phyloP scores from a whole-genome alignment of 2,113 vertebrate genomes.

The Aptenodytes patagonicus region DNA sequence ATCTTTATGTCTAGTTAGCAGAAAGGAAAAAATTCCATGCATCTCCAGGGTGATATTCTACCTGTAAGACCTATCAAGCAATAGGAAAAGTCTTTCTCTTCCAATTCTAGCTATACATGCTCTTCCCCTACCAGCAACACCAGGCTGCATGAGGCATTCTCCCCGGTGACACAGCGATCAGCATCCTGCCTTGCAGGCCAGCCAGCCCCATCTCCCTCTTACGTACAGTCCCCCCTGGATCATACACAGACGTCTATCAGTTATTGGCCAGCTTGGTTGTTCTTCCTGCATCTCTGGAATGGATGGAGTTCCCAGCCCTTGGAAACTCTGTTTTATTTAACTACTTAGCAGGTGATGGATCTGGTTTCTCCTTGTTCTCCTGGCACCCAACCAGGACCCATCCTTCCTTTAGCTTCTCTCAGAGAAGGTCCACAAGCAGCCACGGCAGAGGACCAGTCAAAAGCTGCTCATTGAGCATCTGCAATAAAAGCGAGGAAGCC shows the following conservation, averaged over 20 bases:
- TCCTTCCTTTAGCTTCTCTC: background rate
- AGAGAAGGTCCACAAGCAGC: background rate
- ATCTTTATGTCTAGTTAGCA: background rate
- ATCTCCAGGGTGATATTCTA: background rate
- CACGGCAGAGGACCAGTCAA: background rate
- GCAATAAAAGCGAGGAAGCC: background rate
- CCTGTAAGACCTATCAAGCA: background rate
- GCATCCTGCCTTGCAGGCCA: background rate
- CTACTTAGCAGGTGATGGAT: background rate
- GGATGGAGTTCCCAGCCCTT: background rate
- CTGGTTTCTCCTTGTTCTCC: background rate
- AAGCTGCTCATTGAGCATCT: background rate
- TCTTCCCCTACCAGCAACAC: background rate
- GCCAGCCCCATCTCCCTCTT: background rate
- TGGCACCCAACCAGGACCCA: background rate
- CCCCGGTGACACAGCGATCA: background rate
- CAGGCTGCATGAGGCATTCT: background rate
- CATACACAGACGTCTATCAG: background rate
- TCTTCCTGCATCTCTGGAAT: background rate
- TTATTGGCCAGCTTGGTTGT: background rate
- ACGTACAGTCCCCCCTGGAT: fast-evolving
- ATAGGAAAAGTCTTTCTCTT: background rate
- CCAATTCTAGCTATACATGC: background rate
- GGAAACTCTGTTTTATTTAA: background rate
- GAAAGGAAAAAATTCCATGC: background rate